phyloP scores from a whole-genome alignment of 2,888 invertebrate species.

The Onthophagus sagittarius region DNA sequence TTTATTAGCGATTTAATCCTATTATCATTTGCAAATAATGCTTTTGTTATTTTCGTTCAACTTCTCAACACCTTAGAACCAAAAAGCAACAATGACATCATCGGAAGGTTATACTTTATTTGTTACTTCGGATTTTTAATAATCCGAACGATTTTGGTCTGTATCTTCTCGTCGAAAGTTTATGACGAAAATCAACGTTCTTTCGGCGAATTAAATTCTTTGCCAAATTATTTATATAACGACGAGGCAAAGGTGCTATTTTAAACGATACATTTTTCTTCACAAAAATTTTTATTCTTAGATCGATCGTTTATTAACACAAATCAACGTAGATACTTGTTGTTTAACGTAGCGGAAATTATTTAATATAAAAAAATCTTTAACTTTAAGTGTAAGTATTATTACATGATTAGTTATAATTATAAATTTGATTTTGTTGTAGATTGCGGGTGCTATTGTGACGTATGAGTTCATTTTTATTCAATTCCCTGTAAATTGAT shows the following conservation, averaged over 20 bases:
- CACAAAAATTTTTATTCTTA: too few species aligned
- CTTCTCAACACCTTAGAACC: slow-evolving; percentile 14
- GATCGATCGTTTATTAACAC: too few species aligned
- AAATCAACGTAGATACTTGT: too few species aligned
- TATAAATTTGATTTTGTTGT: slow-evolving; percentile 29
- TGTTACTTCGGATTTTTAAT: slow-evolving; percentile 16
- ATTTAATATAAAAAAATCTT: slow-evolving; percentile 22
- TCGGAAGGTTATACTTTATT: slow-evolving; percentile 13
- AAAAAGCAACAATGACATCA: slow-evolving; percentile 1
- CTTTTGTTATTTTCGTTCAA: slow-evolving; percentile 16
- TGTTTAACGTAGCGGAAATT: slow-evolving; percentile 29
- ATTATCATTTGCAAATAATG: slow-evolving; percentile 15
- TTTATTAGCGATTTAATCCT: slow-evolving; percentile 10
- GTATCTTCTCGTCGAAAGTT: too few species aligned
- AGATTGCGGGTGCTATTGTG: slow-evolving; percentile 42
- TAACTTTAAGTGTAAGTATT: slow-evolving; percentile 26
- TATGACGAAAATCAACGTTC: too few species aligned
- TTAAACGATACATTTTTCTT: too few species aligned
- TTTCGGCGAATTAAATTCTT: too few species aligned
- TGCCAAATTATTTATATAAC: too few species aligned
- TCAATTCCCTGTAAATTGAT: slow-evolving; percentile 35
- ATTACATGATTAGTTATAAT: neutral
- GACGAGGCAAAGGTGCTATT: too few species aligned
- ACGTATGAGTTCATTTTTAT: slow-evolving; percentile 43
- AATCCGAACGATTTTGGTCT: too few species aligned